Evolutionary conservation across 92 coral and sea anemone genomes (phyloP).

Genomic region (Pocillopora meandrina): DNA sequence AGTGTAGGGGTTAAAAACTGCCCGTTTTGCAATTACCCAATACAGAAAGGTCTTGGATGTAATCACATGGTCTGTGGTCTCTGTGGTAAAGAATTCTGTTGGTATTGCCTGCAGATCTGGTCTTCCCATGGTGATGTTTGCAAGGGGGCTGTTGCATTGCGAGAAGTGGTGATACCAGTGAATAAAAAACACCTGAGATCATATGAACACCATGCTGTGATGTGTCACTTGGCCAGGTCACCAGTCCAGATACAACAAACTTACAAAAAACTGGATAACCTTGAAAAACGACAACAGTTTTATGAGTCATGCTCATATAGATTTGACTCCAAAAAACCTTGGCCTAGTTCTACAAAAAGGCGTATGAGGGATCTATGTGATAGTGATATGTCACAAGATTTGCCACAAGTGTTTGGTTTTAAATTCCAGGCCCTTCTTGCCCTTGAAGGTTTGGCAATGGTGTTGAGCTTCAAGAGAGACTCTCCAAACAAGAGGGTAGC

Average conservation of each 20-base stretch:
- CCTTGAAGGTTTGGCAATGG: constrained; percentile 78
- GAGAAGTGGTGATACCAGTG: constrained; percentile 55
- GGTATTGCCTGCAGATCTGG: constrained; percentile 71
- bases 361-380: constrained; percentile 18
- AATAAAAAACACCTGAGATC: constrained; percentile 22
- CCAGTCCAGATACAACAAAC: constrained; percentile 11
- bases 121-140: not conserved
- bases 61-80: constrained; percentile 80
- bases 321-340: not conserved
- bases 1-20: constrained; percentile 87
- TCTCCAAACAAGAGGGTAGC: constrained; percentile 38
- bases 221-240: constrained; percentile 60
- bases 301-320: not conserved
- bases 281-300: constrained; percentile 20
- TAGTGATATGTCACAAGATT: constrained; percentile 15
- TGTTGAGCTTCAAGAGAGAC: constrained; percentile 54
- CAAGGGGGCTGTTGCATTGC: constrained; percentile 6
- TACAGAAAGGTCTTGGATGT: constrained; percentile 85
- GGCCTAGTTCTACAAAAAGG: not conserved
- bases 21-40: constrained; percentile 85
- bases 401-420: constrained; percentile 57
- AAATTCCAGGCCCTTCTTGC: constrained; percentile 76
- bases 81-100: constrained; percentile 78
- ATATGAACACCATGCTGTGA: constrained; percentile 44
- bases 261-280: constrained; percentile 19